Base-by-base conservation (phyloP, 1,140 invertebrate genomes). In the Drosophila nigrodunni region DNA sequence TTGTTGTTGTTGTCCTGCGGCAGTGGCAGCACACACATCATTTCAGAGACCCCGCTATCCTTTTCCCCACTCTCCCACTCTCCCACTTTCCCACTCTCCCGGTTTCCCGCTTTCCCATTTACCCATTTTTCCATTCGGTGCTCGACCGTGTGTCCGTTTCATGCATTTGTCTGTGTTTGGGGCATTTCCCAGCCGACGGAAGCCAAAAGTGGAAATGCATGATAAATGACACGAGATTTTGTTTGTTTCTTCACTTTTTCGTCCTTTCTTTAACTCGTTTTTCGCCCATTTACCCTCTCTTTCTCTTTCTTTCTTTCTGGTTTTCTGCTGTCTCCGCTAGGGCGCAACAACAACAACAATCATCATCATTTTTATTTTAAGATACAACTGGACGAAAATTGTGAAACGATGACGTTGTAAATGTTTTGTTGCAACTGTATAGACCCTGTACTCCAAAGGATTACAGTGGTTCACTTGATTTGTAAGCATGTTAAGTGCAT, bases 181-280 rank as follows among this genome's bases (percentile, higher is more conserved):
- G 83, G 71, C 77, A 75, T 69, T 70, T 83, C 80, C 80, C 68
- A 80, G 85, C 74, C 80, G 85, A 81, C 85, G 85, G 85, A 89
- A 89, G 85, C 85, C 85, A 89, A 89, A 89, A 89, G 85, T 89
- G 85, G 85, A 89, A 89, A 89, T 89, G 85, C 85, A 89, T 89
- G 85, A 89, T 89, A 89, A 89, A 89, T 89, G 85, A 89, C 85
- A 89, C 74, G 80, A 85, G 71, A 72, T 79, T 89, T 85, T 78
- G 58, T 74, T 52, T 76, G 65, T 62, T 82, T 75, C 74, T 70
- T 68, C 37, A 52, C 21, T 9, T 11, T 41, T 50, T 37, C 21
- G 35, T 34, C 52, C n/a, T 39, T 60, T 41, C 13, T 15, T 34
- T 68, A 18, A 18, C 18, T 50, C 9, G 25, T 52, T 37, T 50